A percentile compares a stretch with the other conserved stretches of the same genome.
phyloP scores from a whole-genome alignment of 2,888 invertebrate genomes.

The Lomographa bimaculata region DNA sequence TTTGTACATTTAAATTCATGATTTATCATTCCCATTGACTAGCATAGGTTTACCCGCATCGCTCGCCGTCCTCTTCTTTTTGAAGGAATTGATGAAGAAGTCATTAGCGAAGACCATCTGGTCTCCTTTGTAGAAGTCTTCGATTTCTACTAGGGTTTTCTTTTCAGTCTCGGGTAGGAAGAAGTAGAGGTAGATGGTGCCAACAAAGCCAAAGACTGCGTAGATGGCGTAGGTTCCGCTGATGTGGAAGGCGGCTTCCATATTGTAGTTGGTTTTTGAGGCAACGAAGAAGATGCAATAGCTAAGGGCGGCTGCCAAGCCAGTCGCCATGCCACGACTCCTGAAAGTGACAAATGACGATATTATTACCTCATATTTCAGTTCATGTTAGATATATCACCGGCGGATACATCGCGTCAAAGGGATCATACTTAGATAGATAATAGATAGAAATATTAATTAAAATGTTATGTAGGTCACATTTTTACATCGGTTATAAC shows the following conservation, averaged over 20 bases:
- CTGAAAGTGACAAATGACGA: constrained; percentile 55
- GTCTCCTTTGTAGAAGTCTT: constrained; percentile 70
- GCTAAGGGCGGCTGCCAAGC: constrained; percentile 74
- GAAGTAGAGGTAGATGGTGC: constrained; percentile 77
- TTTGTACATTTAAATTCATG: too few relatives aligned
- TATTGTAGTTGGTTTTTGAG: constrained; percentile 79
- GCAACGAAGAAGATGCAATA: constrained; percentile 77
- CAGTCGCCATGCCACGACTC: constrained; percentile 80
- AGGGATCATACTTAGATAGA: too few relatives aligned
- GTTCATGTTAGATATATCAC: too few relatives aligned
- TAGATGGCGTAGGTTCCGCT: constrained; percentile 78
- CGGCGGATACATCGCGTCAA: too few relatives aligned
- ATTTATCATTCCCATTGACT: constrained; percentile 55
- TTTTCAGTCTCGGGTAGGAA: constrained; percentile 83
- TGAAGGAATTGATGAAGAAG: constrained; percentile 65
- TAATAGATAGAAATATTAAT: too few relatives aligned
- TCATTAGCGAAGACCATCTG: constrained; percentile 70
- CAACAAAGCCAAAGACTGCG: constrained; percentile 66
- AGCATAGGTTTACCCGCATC: constrained; percentile 63
- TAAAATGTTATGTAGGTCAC: too few relatives aligned
- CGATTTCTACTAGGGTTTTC: constrained; percentile 77
- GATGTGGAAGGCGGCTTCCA: constrained; percentile 72
- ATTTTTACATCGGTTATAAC: too few relatives aligned
- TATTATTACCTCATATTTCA: too few relatives aligned
- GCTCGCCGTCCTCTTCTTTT: constrained; percentile 45